Evolutionary conservation across 2,797 vertebrate species (phyloP).

Genomic region (Ataeniobius toweri): DNA sequence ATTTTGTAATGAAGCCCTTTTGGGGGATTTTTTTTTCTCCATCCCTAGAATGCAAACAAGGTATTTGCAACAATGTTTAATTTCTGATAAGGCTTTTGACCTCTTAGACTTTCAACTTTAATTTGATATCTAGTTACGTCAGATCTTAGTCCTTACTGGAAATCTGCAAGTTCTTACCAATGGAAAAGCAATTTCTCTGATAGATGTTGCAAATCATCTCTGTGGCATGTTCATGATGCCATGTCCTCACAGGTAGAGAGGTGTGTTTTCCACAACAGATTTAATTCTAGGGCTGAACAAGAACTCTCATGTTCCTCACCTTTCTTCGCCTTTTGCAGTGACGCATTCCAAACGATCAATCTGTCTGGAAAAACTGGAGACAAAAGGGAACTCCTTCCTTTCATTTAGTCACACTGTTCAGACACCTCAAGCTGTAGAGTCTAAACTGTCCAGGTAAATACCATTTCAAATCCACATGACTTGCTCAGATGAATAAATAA

Average conservation of each 20-base stretch:
- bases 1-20: not conserved
- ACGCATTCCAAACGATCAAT: slow-evolving; percentile 38
- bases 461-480: not conserved
- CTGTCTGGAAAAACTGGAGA: not conserved
- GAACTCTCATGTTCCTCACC: not conserved
- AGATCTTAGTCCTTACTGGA: not conserved
- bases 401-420: not conserved
- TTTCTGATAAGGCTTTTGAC: not conserved
- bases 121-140: not conserved
- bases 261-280: slow-evolving; percentile 26
- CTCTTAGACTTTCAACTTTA: not conserved
- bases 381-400: not conserved
- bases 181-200: not conserved
- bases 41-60: not conserved
- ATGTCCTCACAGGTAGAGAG: slow-evolving; percentile 27
- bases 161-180: not conserved
- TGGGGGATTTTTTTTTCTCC: not conserved
- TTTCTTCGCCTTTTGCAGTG: not conserved
- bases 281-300: not conserved
- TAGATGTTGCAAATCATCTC: slow-evolving; percentile 26
- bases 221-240: slow-evolving; percentile 11
- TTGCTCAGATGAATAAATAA: not conserved
- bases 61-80: not conserved
- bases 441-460: not conserved
- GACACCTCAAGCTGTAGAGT: not conserved